Evolutionary conservation across 2,888 invertebrate genomes (phyloP), one percentile per base, ranked within the genome.

Genomic region (Andrena marginata): DNA sequence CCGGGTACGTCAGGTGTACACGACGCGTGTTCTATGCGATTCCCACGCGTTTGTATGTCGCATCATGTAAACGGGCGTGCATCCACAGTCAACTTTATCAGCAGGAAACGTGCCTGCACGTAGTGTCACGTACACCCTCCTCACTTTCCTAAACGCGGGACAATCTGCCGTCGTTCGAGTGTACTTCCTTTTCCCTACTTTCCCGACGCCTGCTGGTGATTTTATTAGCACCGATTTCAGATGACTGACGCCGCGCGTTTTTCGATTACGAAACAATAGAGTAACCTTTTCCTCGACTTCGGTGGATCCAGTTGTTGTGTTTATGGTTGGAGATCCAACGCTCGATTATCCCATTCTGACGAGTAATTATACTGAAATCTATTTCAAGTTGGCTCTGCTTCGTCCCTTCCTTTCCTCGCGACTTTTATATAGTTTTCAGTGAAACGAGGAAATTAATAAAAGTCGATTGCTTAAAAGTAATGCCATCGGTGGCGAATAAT

Each of bases 91-190:
- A 23, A 26, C 35, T 63, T 72, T 64, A 64, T 64, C 51, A 63
- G 51, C 35, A 49, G 1, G n/a, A 54, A 23, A 64, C 4, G 29
- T 54, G 54, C 10, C 23, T 56, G 56, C 54, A 35, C 65, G 56
- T 29, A 83, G 59, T 56, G 85, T 86, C 87, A 85, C 86, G 87
- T 31, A 56, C 69, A 59, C 23, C 8, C 5, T 29, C 51, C 26
- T 26, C 26, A n/a, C 26, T 76, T 68, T 76, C 35, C 74, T 80
- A 80, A 84, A 75, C 74, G 83, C 85, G 81, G 83, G 82, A 81
- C 85, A 85, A 87, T 79, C 79, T 74, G 60, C 84, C 42, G 42
- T 54, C 86, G 81, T 87, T 85, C 82, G 86, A 56, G 85, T 74
- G 78, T 75, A 84, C 74, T 29, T 16, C 6, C 84, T 85, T 85